Conservation (phyloP, 2,888 invertebrate genomes). For the Eristalinus sepulchralis region DNA sequence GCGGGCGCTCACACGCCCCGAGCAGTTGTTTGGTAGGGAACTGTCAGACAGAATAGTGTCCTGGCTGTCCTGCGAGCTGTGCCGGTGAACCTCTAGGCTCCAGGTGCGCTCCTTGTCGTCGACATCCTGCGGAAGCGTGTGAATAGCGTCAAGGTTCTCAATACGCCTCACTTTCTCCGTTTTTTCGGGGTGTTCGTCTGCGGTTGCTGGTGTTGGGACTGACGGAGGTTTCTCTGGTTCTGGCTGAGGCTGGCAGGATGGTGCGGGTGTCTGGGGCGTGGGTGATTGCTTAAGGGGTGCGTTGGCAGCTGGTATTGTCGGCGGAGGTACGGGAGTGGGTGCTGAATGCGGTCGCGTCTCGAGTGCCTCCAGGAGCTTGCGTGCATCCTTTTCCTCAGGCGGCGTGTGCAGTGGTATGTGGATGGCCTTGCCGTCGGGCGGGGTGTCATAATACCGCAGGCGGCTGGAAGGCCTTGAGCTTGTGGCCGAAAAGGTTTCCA, state of each 20-base stretch:
- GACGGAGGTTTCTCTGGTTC: constrained; percentile 29
- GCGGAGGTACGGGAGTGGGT: constrained; percentile 51
- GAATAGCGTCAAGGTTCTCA: constrained; percentile 83
- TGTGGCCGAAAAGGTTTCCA: constrained; percentile 73
- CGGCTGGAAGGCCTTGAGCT: constrained; percentile 78
- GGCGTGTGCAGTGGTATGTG: constrained; percentile 89
- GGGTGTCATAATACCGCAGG: constrained; percentile 84
- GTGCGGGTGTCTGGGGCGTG: neutral
- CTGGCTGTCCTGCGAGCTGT: constrained; percentile 82
- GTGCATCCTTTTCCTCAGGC: constrained; percentile 84
- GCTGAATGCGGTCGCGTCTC: constrained; percentile 75
- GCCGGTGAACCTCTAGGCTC: constrained; percentile 79
- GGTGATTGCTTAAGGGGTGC: constrained; percentile 65
- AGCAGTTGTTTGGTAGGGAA: constrained; percentile 73
- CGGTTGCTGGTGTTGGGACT: constrained; percentile 27
- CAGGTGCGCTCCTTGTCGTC: constrained; percentile 76
- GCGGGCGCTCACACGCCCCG: constrained; percentile 71
- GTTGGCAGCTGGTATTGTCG: constrained; percentile 74
- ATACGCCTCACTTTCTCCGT: constrained; percentile 74
- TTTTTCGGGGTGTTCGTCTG: constrained; percentile 59
- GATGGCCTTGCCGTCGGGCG: constrained; percentile 84
- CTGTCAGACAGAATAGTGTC: constrained; percentile 81
- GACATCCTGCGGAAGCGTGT: constrained; percentile 82
- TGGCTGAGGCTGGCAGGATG: constrained; percentile 22
- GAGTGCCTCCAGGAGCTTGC: constrained; percentile 77